A percentile compares a stretch with the other conserved stretches of the same genome.
phyloP scores from a whole-genome alignment of 2,797 vertebrate genomes.

The Ceyx erithaca region DNA sequence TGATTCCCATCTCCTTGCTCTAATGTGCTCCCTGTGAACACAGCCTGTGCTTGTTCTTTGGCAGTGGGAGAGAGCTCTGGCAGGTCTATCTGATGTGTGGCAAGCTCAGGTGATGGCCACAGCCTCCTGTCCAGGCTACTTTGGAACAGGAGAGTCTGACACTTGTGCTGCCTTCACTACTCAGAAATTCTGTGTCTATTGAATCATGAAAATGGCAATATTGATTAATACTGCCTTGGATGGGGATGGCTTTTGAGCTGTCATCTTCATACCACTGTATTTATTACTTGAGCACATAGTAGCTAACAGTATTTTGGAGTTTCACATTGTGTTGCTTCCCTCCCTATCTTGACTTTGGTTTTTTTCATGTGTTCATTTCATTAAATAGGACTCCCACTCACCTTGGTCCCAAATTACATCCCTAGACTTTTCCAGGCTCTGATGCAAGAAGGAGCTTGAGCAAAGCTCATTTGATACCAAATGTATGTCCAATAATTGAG shows the following conservation, averaged over 20 bases:
- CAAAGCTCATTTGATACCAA: not conserved
- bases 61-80: conserved; percentile 12
- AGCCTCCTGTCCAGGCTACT: not conserved
- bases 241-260: not conserved
- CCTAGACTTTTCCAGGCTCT: not conserved
- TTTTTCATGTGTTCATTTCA: conserved; percentile 23
- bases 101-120: not conserved
- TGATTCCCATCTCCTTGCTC: not conserved
- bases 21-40: not conserved
- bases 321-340: conserved; percentile 8
- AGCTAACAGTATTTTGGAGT: conserved; percentile 48
- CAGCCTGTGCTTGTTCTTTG: conserved; percentile 4
- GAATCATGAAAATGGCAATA: not conserved
- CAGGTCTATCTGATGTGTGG: not conserved
- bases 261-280: not conserved
- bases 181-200: not conserved
- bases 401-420: not conserved
- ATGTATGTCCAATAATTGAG: not conserved
- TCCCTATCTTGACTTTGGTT: not conserved
- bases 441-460: not conserved
- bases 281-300: conserved; percentile 1
- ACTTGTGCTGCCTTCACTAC: not conserved
- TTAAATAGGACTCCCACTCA: conserved; percentile 42
- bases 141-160: not conserved
- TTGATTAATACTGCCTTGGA: not conserved